phyloP scores from a whole-genome alignment of 1,140 invertebrate genomes.

The Sinella curviseta region DNA sequence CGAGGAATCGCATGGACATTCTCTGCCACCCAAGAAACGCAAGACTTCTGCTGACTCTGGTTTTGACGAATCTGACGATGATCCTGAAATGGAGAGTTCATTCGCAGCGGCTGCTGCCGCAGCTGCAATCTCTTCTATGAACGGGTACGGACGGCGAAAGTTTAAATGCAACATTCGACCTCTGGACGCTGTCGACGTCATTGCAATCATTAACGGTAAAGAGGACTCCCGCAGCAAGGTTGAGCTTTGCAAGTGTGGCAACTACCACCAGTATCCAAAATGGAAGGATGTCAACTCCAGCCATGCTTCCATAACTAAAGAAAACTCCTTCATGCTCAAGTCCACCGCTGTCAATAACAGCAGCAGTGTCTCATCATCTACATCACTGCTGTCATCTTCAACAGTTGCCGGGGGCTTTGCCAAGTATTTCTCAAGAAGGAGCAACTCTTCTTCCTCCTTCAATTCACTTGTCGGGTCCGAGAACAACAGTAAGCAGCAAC shows the following conservation, averaged over 20 bases:
- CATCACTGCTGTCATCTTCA: neutral
- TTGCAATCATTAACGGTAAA: constrained; percentile 29
- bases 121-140: neutral
- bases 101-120: neutral
- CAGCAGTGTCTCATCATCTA: no score
- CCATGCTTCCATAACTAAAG: neutral
- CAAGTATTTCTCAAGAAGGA: neutral
- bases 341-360: no score
- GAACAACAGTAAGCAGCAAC: neutral
- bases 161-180: neutral
- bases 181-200: constrained; percentile 12
- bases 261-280: constrained; percentile 30
- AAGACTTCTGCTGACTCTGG: constrained; percentile 36
- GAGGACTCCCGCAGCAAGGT: constrained; percentile 27
- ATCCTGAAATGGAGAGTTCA: neutral
- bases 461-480: neutral
- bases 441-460: neutral
- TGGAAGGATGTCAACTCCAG: neutral
- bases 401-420: neutral
- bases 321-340: no score
- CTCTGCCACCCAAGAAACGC: constrained; percentile 25
- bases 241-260: constrained; percentile 32
- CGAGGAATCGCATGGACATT: neutral
- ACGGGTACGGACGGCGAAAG: neutral
- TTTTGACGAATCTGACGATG: constrained; percentile 19